Evolutionary conservation across 2,797 vertebrate genomes (phyloP).

Genomic region (Gambelia wislizenii): DNA sequence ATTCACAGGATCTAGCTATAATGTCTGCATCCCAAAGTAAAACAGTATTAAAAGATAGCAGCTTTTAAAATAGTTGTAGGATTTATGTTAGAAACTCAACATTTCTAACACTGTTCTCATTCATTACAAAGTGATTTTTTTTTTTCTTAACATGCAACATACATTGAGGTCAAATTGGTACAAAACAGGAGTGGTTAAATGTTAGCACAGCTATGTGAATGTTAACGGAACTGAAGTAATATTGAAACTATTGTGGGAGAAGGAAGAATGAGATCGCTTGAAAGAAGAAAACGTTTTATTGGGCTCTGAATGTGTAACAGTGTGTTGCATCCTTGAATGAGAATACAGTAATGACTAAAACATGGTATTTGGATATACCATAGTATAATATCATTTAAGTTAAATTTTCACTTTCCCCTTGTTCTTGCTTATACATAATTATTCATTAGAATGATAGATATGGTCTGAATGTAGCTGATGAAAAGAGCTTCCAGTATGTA

Average conservation of each 20-base stretch:
- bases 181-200: conserved; percentile 22
- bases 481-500: conserved; percentile 8
- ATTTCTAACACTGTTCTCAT: neutral
- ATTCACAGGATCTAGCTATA: neutral
- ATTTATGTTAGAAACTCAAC: neutral
- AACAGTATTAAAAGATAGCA: neutral
- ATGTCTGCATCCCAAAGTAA: neutral
- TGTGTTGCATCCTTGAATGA: conserved; percentile 10
- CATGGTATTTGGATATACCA: neutral
- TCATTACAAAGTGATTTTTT: neutral
- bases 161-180: conserved; percentile 32
- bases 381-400: neutral
- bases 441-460: neutral
- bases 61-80: neutral
- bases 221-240: conserved; percentile 37
- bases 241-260: conserved; percentile 34
- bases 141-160: conserved; percentile 20
- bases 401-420: neutral
- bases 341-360: conserved; percentile 12
- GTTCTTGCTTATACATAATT: neutral
- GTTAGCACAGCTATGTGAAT: conserved; percentile 22
- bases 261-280: neutral
- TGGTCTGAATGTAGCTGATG: neutral
- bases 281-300: conserved; percentile 17
- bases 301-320: neutral